A percentile compares a stretch with the other conserved stretches of the same genome.
These are phyloP conservation scores for Oplegnathus fasciatus DNA, from an alignment of 2,113 vertebrate genomes.

Conservation along the genomic window DNA sequence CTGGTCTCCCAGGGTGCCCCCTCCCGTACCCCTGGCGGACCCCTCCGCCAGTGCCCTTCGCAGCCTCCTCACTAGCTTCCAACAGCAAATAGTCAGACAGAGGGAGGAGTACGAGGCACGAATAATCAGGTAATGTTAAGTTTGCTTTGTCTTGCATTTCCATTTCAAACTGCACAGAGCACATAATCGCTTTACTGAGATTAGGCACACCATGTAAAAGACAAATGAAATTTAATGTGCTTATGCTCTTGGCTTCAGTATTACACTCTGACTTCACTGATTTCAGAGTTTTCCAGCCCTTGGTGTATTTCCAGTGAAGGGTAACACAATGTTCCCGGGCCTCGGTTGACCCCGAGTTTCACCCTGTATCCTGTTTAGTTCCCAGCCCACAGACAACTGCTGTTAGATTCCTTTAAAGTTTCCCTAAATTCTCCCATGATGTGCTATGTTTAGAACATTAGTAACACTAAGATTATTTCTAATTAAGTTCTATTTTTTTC, in stretches of 20 bases:
- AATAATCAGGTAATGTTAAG: slow-evolving; percentile 80
- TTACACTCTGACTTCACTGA: slow-evolving; percentile 23
- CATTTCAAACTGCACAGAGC: not conserved
- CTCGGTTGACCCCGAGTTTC: slow-evolving; percentile 51
- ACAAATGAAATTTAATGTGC: not conserved
- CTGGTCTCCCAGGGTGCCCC: slow-evolving; percentile 69
- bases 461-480: not conserved
- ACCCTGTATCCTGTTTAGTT: slow-evolving; percentile 72
- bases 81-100: slow-evolving; percentile 83
- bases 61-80: slow-evolving; percentile 79
- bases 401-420: not conserved
- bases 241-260: slow-evolving; percentile 1
- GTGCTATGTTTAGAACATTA: not conserved
- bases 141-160: not conserved
- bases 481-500: not conserved
- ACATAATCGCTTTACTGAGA: not conserved
- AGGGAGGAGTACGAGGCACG: slow-evolving; percentile 82
- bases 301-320: slow-evolving; percentile 37
- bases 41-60: slow-evolving; percentile 81
- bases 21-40: slow-evolving; percentile 76
- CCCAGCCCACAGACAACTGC: slow-evolving; percentile 3
- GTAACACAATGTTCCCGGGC: slow-evolving; percentile 59
- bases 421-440: slow-evolving; percentile 8
- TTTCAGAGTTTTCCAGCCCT: slow-evolving; percentile 13
- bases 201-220: not conserved